phyloP scores from a whole-genome alignment of 2,797 vertebrate genomes.

The Lerista edwardsae region DNA sequence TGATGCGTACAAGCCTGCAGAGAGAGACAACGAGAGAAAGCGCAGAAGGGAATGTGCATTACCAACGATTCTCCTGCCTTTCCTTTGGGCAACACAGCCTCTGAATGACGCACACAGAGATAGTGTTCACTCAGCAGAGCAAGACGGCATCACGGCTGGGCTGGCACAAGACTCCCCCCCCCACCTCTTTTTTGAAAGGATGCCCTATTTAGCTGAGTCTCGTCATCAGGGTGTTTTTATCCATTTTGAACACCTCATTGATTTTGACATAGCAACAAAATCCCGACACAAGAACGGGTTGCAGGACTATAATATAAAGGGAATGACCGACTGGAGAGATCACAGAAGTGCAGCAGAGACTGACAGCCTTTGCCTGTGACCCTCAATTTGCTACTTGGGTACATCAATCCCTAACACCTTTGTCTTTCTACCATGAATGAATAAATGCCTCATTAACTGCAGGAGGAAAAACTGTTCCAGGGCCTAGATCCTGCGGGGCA shows the following conservation, averaged over 20 bases:
- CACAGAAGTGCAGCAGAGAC: not conserved
- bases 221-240: slow-evolving; percentile 24
- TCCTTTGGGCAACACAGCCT: not conserved
- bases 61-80: not conserved
- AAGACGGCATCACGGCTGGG: slow-evolving; percentile 31
- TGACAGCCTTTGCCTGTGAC: not conserved
- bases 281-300: not conserved
- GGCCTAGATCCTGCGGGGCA: not conserved
- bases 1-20: not conserved
- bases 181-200: not conserved
- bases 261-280: slow-evolving; percentile 17
- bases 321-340: not conserved
- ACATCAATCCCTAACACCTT: not conserved
- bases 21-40: not conserved
- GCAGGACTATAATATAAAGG: not conserved
- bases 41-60: slow-evolving; percentile 18
- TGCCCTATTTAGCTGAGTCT: slow-evolving; percentile 36
- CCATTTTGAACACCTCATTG: slow-evolving; percentile 19
- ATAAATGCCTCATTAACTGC: not conserved
- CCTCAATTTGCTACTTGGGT: not conserved
- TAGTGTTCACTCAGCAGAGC: not conserved
- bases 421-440: not conserved
- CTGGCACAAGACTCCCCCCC: not conserved
- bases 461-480: not conserved
- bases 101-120: not conserved